Evolutionary conservation across 2,113 vertebrate genomes (phyloP), one percentile per base, ranked within the genome.

Genomic region (Cyphomyrus plagiostoma): DNA sequence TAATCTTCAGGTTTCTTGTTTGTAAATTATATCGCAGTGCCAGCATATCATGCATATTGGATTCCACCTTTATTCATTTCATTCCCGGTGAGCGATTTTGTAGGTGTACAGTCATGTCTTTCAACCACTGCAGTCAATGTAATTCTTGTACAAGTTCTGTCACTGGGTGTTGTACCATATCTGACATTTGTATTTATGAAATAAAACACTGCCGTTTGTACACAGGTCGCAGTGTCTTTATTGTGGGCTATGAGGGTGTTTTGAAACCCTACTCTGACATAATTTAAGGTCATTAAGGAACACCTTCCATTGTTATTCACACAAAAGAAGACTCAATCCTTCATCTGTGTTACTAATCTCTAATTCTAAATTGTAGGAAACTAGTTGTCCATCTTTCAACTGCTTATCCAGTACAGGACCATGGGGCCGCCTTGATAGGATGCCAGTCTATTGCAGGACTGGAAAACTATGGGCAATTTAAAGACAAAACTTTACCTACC

Each of bases 101-200:
- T 94, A 95, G 93, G 91, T 95, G 95, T 91, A 92, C 92, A 95
- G 94, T 94, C 93, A 95, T 95, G 93, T 95, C 89, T 94, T 95
- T 96, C 95, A 95, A 96, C 95, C 95, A 96, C 95, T 96, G 95
- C 95, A 95, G 95, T 95, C 94, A 95, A 93, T 96, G 95, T 96
- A 95, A 95, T 94, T 96, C 91, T 95, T 95, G 92, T 96, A 95
- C 93, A 95, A 96, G 95, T 95, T 95, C 92, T 95, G 95, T 96
- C 94, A 95, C 95, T 95, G 95, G 95, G 94, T 95, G 92, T 96
- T 95, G 95, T 96, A 95, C 91, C 95, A 95, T 95, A 95, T 93
- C 93, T 93, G 93, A 94, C 94, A 95, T 96, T 96, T 95, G 94
- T 96, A 96, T 96, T 96, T 96, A 97, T 96, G 95, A 96, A 97